Evolutionary conservation across 1,140 invertebrate genomes (phyloP).

Genomic region (Arctopsyche grandis): DNA sequence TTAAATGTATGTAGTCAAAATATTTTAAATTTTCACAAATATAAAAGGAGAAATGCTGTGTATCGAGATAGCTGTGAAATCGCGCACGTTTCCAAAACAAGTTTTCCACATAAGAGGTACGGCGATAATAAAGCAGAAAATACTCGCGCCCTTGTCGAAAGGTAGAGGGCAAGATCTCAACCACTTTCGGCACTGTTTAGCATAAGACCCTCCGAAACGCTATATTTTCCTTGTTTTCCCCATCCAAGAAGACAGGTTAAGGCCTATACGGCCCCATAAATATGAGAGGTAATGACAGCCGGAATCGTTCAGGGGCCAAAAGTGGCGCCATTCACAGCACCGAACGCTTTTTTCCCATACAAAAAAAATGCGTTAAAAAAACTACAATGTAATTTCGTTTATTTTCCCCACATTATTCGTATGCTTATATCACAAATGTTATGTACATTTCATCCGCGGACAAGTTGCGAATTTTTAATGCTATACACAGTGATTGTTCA

Average conservation of each 20-base stretch:
- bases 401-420: conserved; percentile 4
- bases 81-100: conserved; percentile 24
- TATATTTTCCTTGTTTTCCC: conserved; percentile 46
- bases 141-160: conserved; percentile 37
- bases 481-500: no score
- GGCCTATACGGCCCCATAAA: conserved; percentile 49
- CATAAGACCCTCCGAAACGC: conserved; percentile 48
- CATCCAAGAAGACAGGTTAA: conserved; percentile 47
- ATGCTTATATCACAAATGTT: background rate
- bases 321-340: conserved; percentile 41
- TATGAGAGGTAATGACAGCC: conserved; percentile 51
- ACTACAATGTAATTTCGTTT: conserved; percentile 38
- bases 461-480: background rate
- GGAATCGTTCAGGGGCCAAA: conserved; percentile 44
- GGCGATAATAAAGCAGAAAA: conserved; percentile 42
- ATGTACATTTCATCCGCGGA: background rate
- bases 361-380: no score
- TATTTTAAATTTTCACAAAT: no score
- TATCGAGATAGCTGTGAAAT: conserved; percentile 12
- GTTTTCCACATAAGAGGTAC: conserved; percentile 29
- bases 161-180: conserved; percentile 42
- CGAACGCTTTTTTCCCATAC: conserved; percentile 27
- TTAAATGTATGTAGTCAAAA: no score
- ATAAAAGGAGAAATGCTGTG: background rate
- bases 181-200: conserved; percentile 46